Percentiles rank a stretch among this genome's conserved stretches.
phyloP scores from a whole-genome alignment of 2,888 invertebrate species.

The Ctena decussata region DNA sequence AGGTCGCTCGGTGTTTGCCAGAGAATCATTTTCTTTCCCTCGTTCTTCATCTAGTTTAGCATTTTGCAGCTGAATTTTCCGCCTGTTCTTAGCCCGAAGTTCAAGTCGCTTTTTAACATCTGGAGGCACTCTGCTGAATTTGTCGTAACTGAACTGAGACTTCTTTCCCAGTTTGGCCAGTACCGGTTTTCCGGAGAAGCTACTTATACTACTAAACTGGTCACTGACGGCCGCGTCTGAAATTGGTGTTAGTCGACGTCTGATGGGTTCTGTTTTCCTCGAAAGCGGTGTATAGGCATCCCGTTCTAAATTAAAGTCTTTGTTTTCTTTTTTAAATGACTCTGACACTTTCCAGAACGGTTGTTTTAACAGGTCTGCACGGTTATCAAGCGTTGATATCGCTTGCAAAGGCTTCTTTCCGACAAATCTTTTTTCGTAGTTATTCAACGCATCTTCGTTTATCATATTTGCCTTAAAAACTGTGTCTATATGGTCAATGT shows the following conservation, averaged over 20 bases:
- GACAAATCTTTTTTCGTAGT: not conserved
- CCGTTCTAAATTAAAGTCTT: not conserved
- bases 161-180: conserved; percentile 32
- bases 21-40: not conserved
- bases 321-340: not conserved
- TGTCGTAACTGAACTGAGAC: conserved; percentile 53
- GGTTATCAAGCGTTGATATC: not conserved
- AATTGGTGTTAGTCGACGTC: not conserved
- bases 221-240: not conserved
- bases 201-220: not conserved
- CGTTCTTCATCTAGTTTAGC: conserved; percentile 27
- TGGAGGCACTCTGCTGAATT: conserved; percentile 48
- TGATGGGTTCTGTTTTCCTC: not conserved
- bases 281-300: conserved; percentile 23
- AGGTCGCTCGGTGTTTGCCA: conserved; percentile 26
- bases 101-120: conserved; percentile 48
- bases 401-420: not conserved
- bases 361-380: too few species aligned
- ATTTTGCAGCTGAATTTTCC: conserved; percentile 54
- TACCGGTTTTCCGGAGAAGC: conserved; percentile 27
- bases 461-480: conserved; percentile 27
- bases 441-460: not conserved
- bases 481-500: conserved; percentile 35
- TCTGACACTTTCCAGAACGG: not conserved
- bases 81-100: conserved; percentile 37